phyloP scores from a whole-genome alignment of 2,113 vertebrate species.

The Panthera uncia region DNA sequence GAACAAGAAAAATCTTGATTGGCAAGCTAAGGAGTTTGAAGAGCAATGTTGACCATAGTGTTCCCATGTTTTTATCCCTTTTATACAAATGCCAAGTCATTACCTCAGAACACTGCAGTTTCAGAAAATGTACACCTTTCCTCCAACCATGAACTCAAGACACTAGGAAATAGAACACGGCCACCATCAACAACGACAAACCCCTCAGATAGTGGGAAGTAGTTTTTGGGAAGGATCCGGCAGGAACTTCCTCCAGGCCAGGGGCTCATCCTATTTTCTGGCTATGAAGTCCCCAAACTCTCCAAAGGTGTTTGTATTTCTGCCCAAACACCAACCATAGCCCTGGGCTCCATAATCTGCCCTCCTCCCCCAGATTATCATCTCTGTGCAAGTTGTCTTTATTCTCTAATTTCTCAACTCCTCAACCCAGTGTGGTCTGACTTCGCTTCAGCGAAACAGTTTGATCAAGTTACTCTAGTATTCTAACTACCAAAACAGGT shows the following conservation, averaged over 20 bases:
- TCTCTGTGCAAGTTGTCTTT: background rate
- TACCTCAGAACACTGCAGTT: background rate
- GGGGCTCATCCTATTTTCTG: background rate
- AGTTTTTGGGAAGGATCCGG: background rate
- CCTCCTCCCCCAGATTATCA: background rate
- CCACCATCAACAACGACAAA: background rate
- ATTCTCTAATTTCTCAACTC: background rate
- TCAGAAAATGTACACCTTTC: background rate
- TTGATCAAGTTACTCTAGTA: background rate
- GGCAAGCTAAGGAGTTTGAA: background rate
- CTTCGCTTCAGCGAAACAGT: background rate
- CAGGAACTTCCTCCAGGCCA: background rate
- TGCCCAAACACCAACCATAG: background rate
- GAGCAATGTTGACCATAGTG: background rate
- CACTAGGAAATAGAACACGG: background rate
- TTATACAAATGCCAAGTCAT: background rate
- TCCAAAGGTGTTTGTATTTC: background rate
- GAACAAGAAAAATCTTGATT: background rate
- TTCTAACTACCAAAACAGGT: background rate
- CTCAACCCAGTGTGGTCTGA: background rate
- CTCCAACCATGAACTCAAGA: background rate
- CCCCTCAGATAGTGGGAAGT: background rate
- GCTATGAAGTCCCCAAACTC: background rate
- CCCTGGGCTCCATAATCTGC: background rate
- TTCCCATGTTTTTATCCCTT: background rate